Conservation (phyloP, 2,888 invertebrate species). For the Gymnosoma rotundatum region DNA sequence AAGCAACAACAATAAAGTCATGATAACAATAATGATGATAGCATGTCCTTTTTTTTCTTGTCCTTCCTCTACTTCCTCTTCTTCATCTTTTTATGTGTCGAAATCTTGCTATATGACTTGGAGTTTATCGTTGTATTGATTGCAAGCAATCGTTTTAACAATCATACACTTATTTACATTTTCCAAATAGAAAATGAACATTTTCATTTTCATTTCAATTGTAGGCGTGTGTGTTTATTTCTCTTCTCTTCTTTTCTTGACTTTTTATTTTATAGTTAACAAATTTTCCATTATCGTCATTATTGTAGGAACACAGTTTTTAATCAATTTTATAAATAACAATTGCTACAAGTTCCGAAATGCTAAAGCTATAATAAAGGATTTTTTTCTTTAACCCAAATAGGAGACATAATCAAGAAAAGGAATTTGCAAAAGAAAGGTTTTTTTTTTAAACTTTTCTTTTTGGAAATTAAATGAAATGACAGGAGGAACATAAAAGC, state of each 20-base stretch:
- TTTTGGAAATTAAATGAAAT: too few species aligned
- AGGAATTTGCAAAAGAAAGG: not conserved
- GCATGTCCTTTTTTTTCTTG: conserved; percentile 47
- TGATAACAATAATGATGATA: conserved; percentile 67
- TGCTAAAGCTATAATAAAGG: too few species aligned
- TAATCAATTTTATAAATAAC: conserved; percentile 56
- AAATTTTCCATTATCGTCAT: conserved; percentile 30
- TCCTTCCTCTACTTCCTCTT: too few species aligned
- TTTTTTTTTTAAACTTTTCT: too few species aligned
- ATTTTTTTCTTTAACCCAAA: not conserved
- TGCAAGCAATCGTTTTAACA: conserved; percentile 29
- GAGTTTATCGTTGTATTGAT: conserved; percentile 27
- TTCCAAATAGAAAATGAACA: conserved; percentile 22
- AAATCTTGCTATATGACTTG: not conserved
- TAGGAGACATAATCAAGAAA: not conserved
- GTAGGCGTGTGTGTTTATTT: conserved; percentile 35
- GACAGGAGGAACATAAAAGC: too few species aligned
- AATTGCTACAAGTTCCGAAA: not conserved
- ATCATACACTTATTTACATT: conserved; percentile 37
- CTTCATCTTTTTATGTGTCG: not conserved
- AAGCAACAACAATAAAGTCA: conserved; percentile 61
- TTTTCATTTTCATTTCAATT: conserved; percentile 32
- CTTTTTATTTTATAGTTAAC: conserved; percentile 27
- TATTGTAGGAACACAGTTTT: conserved; percentile 33
- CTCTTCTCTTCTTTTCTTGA: too few species aligned